These are phyloP conservation scores for Rhopalosiphum nymphaeae DNA, from an alignment of 2,888 invertebrate species.

Conservation along the genomic window DNA sequence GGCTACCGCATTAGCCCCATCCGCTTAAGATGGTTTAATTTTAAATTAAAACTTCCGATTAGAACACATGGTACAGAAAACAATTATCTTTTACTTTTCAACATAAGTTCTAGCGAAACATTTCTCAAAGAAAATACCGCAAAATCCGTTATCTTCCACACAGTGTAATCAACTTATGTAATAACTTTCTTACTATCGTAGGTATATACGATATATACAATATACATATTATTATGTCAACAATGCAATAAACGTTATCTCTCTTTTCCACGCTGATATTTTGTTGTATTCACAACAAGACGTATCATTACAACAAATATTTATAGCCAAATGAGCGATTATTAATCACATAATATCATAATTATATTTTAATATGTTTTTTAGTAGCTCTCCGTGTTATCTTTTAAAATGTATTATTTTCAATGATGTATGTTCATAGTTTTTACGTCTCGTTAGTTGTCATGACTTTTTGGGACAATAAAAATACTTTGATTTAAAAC, in stretches of 20 bases:
- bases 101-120: neutral
- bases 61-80: neutral
- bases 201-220: neutral
- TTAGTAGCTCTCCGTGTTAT: neutral
- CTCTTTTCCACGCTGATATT: neutral
- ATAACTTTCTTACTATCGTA: neutral
- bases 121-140: neutral
- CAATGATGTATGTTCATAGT: too few relatives aligned
- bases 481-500: too few relatives aligned
- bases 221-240: neutral
- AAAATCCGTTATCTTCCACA: neutral
- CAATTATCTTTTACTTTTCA: neutral
- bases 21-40: neutral
- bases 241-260: constrained; percentile 21
- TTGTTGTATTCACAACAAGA: neutral
- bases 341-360: neutral
- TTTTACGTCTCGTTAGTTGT: too few relatives aligned
- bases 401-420: neutral
- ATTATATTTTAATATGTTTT: neutral
- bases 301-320: neutral
- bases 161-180: neutral
- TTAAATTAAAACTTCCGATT: neutral
- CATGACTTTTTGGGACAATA: too few relatives aligned
- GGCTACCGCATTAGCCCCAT: neutral
- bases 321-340: neutral